Evolutionary conservation across 2,888 invertebrate species (phyloP).

Genomic region (Rhodophaea formosa): DNA sequence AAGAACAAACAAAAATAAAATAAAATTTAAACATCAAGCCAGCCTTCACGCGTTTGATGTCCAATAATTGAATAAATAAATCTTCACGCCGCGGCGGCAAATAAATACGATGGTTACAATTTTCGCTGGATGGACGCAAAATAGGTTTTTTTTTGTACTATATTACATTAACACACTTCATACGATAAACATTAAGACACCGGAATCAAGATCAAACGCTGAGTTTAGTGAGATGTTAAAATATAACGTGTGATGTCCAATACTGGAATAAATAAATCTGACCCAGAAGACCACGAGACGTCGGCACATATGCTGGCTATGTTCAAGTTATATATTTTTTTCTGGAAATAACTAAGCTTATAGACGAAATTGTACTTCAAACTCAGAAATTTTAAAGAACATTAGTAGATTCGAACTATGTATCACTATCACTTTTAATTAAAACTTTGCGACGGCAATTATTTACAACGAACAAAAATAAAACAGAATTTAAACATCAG

Average conservation of each 20-base stretch:
- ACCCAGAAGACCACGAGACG: too few relatives aligned
- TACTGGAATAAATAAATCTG: too few relatives aligned
- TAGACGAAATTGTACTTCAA: too few relatives aligned
- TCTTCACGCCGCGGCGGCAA: slow-evolving; percentile 29
- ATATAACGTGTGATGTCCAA: too few relatives aligned
- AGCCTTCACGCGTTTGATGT: slow-evolving; percentile 16
- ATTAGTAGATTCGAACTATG: too few relatives aligned
- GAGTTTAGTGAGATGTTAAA: too few relatives aligned
- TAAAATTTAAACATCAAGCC: slow-evolving; percentile 9
- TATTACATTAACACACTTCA: neutral
- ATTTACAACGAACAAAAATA: neutral
- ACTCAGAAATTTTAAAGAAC: too few relatives aligned
- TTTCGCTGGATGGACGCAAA: slow-evolving; percentile 4
- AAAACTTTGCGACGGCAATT: slow-evolving; percentile 1
- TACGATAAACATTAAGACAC: too few relatives aligned
- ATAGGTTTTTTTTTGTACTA: slow-evolving; percentile 26
- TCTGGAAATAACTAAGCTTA: too few relatives aligned
- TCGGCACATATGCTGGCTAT: too few relatives aligned
- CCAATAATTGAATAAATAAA: slow-evolving; percentile 37
- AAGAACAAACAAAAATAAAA: neutral
- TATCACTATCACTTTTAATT: neutral
- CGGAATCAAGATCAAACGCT: too few relatives aligned
- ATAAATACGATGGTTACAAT: slow-evolving; percentile 18
- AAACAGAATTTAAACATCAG: slow-evolving; percentile 10
- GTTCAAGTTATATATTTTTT: too few relatives aligned